Percentiles rank a stretch among this genome's conserved stretches.
These are phyloP conservation scores for Tyria jacobaeae DNA, from an alignment of 2,888 invertebrate species.

Conservation along the genomic window DNA sequence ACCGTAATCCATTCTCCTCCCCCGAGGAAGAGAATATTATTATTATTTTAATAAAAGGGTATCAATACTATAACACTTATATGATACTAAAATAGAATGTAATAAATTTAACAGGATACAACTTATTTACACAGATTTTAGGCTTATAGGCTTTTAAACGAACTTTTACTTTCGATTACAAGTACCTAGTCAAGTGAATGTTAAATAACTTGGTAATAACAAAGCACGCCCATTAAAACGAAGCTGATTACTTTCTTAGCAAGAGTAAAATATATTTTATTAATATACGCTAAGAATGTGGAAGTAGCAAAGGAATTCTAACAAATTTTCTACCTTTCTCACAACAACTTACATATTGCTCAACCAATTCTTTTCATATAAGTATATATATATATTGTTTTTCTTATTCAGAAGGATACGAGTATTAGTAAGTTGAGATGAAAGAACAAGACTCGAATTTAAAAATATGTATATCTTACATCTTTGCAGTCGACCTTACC, in stretches of 20 bases:
- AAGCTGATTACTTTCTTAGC: conserved; percentile 44
- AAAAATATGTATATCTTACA: conserved; percentile 28
- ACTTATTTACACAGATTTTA: conserved; percentile 80
- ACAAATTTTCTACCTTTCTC: conserved; percentile 48
- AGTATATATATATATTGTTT: too few species aligned
- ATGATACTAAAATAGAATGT: conserved; percentile 85
- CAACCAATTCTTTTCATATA: too few species aligned
- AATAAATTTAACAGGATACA: conserved; percentile 84
- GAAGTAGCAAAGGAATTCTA: conserved; percentile 57
- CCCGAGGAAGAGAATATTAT: conserved; percentile 67
- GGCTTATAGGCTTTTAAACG: conserved; percentile 39
- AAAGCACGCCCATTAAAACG: conserved; percentile 41
- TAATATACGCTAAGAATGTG: conserved; percentile 41
- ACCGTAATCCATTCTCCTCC: conserved; percentile 54
- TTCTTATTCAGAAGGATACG: conserved; percentile 54
- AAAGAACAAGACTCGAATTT: conserved; percentile 33
- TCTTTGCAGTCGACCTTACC: conserved; percentile 34
- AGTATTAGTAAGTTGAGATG: conserved; percentile 53
- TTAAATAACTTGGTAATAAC: conserved; percentile 24
- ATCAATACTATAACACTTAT: conserved; percentile 84
- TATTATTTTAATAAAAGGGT: conserved; percentile 73
- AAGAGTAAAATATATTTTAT: conserved; percentile 37
- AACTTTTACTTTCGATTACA: conserved; percentile 48
- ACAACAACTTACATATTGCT: conserved; percentile 53
- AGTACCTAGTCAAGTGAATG: conserved; percentile 30